These are phyloP conservation scores for Ascidia mentula DNA, from an alignment of 23 tunicate genomes.

Conservation along the genomic window DNA sequence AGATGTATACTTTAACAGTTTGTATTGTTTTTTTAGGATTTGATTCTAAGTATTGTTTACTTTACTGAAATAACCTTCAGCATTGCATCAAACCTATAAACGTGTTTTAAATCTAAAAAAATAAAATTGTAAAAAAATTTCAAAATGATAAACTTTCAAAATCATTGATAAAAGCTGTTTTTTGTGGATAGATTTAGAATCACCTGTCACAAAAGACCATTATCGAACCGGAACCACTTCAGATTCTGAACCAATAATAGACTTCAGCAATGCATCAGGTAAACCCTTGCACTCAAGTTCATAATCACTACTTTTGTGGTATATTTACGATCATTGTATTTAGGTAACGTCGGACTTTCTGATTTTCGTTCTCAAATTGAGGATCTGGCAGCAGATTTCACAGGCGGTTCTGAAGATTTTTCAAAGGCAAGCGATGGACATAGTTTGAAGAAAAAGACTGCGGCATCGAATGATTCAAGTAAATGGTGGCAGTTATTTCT, in stretches of 20 bases:
- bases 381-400: slow-evolving; percentile 17
- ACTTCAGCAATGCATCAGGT: slow-evolving; percentile 20
- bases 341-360: background rate
- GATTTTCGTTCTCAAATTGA: slow-evolving; percentile 20
- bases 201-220: background rate
- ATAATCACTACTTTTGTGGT: background rate
- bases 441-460: too few species aligned
- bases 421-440: slow-evolving; percentile 20
- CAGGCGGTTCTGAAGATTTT: slow-evolving; percentile 28
- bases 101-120: background rate
- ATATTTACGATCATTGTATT: background rate
- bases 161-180: background rate
- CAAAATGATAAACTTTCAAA: background rate
- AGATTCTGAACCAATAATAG: slow-evolving; percentile 29
- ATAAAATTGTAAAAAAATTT: background rate
- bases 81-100: too few species aligned
- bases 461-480: slow-evolving; percentile 5
- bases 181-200: background rate
- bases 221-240: background rate
- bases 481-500: too few species aligned
- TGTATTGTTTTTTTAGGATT: too few species aligned
- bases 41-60: too few species aligned
- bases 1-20: too few species aligned
- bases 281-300: background rate
- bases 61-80: too few species aligned